Evolutionary conservation across 1,140 invertebrate species (phyloP).

Genomic region (Drosophila bifasciata): DNA sequence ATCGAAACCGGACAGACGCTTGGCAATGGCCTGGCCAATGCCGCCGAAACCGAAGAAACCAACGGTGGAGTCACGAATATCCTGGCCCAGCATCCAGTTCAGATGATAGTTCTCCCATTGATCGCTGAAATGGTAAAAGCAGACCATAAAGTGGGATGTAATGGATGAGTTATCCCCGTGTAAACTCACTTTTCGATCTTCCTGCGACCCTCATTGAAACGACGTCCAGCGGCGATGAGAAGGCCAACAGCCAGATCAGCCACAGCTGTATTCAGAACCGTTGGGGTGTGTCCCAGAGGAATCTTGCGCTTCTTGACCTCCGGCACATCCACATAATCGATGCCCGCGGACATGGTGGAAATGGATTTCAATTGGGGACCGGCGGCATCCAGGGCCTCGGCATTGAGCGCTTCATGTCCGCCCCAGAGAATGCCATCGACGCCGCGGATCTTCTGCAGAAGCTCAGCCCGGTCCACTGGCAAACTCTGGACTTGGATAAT

Average conservation of each 20-base stretch:
- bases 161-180: slow-evolving; percentile 77
- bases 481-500: slow-evolving; percentile 61
- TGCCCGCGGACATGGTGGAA: slow-evolving; percentile 94
- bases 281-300: slow-evolving; percentile 94
- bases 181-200: slow-evolving; percentile 83
- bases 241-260: slow-evolving; percentile 92
- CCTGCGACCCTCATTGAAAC: slow-evolving; percentile 90
- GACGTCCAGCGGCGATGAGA: slow-evolving; percentile 84
- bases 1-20: slow-evolving; percentile 90
- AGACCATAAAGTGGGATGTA: slow-evolving; percentile 25
- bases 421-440: slow-evolving; percentile 89
- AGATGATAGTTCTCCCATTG: slow-evolving; percentile 94
- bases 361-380: slow-evolving; percentile 92
- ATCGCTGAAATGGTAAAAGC: slow-evolving; percentile 85
- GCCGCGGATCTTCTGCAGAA: slow-evolving; percentile 87
- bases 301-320: slow-evolving; percentile 89
- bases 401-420: slow-evolving; percentile 89
- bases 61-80: slow-evolving; percentile 91
- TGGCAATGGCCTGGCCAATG: slow-evolving; percentile 91
- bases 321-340: slow-evolving; percentile 90
- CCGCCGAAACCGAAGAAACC: slow-evolving; percentile 95
- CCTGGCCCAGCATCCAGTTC: slow-evolving; percentile 94
- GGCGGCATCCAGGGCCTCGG: slow-evolving; percentile 88
- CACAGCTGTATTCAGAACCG: slow-evolving; percentile 94
- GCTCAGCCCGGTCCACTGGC: slow-evolving; percentile 83